Conservation (phyloP, 2,888 invertebrate species). For the Philhelius pedissequus region DNA sequence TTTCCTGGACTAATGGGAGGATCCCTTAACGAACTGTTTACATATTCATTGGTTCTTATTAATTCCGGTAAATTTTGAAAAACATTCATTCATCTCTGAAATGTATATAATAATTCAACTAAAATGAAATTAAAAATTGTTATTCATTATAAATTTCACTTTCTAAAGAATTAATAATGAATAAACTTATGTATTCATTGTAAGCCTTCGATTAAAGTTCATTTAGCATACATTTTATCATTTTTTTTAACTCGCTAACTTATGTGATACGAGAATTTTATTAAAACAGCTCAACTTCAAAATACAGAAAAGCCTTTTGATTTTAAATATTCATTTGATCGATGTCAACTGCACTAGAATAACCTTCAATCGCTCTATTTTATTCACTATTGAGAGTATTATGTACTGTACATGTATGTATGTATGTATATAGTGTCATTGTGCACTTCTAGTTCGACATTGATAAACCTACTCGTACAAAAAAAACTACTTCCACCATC, state of each 20-base stretch:
- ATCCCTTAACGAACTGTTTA: too few relatives aligned
- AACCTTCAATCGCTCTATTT: constrained; percentile 22
- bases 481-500: neutral
- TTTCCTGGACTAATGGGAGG: too few relatives aligned
- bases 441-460: neutral
- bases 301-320: neutral
- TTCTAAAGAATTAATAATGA: too few relatives aligned
- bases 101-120: too few relatives aligned
- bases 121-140: too few relatives aligned
- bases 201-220: neutral
- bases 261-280: too few relatives aligned
- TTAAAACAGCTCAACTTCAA: neutral
- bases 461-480: too few relatives aligned
- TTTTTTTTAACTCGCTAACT: neutral
- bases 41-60: too few relatives aligned
- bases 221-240: neutral
- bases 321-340: constrained; percentile 49
- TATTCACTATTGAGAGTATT: neutral
- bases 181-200: too few relatives aligned
- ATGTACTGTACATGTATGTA: neutral
- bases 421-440: neutral
- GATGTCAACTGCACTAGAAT: constrained; percentile 37
- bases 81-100: too few relatives aligned
- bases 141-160: too few relatives aligned
- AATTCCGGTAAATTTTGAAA: too few relatives aligned